Evolutionary conservation across 2,888 invertebrate species (phyloP).

Genomic region (Dolichopus griseipennis): DNA sequence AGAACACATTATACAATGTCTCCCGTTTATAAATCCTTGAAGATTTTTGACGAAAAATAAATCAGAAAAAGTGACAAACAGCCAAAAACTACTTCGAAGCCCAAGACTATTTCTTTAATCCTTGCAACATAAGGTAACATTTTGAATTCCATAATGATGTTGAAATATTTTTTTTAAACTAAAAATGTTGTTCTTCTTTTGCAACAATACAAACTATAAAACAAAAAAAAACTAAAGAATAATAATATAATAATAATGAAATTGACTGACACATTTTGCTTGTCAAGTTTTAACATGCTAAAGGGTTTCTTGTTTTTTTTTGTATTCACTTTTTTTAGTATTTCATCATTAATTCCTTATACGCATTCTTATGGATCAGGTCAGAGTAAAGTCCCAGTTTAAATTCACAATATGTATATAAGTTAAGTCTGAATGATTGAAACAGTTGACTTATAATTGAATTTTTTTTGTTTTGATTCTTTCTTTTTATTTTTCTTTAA

Average conservation of each 20-base stretch:
- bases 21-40: too few relatives aligned
- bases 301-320: neutral
- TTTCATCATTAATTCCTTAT: neutral
- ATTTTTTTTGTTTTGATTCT: neutral
- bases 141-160: too few relatives aligned
- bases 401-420: neutral
- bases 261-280: neutral
- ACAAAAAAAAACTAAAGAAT: too few relatives aligned
- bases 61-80: too few relatives aligned
- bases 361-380: neutral
- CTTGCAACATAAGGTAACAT: too few relatives aligned
- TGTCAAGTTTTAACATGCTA: conserved; percentile 6
- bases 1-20: too few relatives aligned
- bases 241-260: neutral
- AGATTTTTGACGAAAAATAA: too few relatives aligned
- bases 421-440: neutral
- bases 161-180: too few relatives aligned
- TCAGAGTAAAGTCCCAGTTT: neutral
- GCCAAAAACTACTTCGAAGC: too few relatives aligned
- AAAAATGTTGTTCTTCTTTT: too few relatives aligned
- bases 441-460: neutral
- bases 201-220: too few relatives aligned
- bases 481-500: neutral
- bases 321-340: neutral
- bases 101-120: too few relatives aligned